phyloP scores from a whole-genome alignment of 2,888 invertebrate genomes.

The Meteorus colon region DNA sequence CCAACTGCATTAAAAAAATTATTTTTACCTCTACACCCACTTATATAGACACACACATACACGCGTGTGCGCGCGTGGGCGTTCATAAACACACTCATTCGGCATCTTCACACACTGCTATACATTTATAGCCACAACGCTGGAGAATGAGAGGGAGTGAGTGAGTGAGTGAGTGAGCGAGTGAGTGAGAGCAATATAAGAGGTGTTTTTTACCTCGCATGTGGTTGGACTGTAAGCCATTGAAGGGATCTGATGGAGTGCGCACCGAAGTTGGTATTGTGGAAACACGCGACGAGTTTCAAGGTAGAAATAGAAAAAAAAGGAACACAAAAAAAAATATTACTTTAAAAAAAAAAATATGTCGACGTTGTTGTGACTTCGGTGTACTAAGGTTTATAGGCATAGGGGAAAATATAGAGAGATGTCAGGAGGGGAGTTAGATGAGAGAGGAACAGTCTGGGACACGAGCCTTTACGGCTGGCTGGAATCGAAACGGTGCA shows the following conservation, averaged over 20 bases:
- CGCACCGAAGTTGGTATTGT: slow-evolving; percentile 31
- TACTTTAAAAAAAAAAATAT: slow-evolving; percentile 5
- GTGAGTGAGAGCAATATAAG: too few species aligned
- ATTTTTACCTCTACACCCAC: not conserved
- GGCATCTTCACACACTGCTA: not conserved
- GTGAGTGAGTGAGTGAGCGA: not conserved
- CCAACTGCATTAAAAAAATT: slow-evolving; percentile 22
- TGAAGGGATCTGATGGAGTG: slow-evolving; percentile 30
- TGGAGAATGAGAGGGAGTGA: not conserved
- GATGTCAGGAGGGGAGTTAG: slow-evolving; percentile 3
- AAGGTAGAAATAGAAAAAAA: slow-evolving; percentile 26
- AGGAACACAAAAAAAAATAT: too few species aligned
- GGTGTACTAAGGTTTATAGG: slow-evolving; percentile 11
- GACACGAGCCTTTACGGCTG: slow-evolving; percentile 48
- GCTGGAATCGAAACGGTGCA: slow-evolving; percentile 63
- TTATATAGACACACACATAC: too few species aligned
- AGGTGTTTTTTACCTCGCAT: slow-evolving; percentile 4
- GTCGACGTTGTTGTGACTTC: slow-evolving; percentile 6
- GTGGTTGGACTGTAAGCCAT: slow-evolving; percentile 33
- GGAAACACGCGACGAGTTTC: slow-evolving; percentile 41
- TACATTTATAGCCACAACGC: not conserved
- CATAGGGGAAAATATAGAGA: not conserved
- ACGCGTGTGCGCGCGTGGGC: too few species aligned
- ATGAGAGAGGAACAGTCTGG: slow-evolving; percentile 27
- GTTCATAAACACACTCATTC: too few species aligned